A percentile compares a stretch with the other conserved stretches of the same genome.
phyloP scores from a whole-genome alignment of 92 coral and sea anemone genomes.

The Desmophyllum pertusum region DNA sequence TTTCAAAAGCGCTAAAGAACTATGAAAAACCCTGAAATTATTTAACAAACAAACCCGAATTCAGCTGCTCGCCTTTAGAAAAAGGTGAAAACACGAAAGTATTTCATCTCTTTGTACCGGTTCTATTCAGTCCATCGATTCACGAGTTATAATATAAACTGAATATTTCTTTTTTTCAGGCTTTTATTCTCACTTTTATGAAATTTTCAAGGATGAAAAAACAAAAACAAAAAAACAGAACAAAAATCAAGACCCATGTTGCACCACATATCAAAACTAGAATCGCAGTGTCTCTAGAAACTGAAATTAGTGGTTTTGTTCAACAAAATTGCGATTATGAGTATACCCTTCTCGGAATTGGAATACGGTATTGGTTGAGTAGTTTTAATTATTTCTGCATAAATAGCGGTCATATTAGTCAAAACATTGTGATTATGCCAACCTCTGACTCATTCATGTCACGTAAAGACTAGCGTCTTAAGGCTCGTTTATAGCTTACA shows the following conservation, averaged over 20 bases:
- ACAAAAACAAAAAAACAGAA: no score
- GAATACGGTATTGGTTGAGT: neutral
- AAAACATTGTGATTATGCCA: slow-evolving; percentile 17
- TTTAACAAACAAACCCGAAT: slow-evolving; percentile 31
- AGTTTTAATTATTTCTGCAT: slow-evolving; percentile 15
- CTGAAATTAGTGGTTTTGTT: neutral
- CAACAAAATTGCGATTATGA: neutral
- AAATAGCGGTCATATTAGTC: slow-evolving; percentile 16
- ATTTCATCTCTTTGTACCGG: slow-evolving; percentile 2
- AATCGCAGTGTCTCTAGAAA: neutral
- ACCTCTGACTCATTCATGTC: neutral
- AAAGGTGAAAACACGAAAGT: slow-evolving; percentile 15
- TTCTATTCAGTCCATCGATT: neutral
- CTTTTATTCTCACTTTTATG: neutral
- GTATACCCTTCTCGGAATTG: neutral
- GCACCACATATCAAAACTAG: neutral
- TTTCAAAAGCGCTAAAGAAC: slow-evolving; percentile 39
- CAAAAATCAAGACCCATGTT: neutral
- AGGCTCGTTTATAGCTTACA: neutral
- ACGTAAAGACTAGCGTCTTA: neutral
- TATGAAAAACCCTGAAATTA: slow-evolving; percentile 22
- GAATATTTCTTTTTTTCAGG: slow-evolving; percentile 2
- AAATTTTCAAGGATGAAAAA: neutral
- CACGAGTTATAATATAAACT: neutral
- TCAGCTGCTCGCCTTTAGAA: slow-evolving; percentile 41